phyloP scores from a whole-genome alignment of 2,113 vertebrate genomes.

The Crotophaga sulcirostris region DNA sequence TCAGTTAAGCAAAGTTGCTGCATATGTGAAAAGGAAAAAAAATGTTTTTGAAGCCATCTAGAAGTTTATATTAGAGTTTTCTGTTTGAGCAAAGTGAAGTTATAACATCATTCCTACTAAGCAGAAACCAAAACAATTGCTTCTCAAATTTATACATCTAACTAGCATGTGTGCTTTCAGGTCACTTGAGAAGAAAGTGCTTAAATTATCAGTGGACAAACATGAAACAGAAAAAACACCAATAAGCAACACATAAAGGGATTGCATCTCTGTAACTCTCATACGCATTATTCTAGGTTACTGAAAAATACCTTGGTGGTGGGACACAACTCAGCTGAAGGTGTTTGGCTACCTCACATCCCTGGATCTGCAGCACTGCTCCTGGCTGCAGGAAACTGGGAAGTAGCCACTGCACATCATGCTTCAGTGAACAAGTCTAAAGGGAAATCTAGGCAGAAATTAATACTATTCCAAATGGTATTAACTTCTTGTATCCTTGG shows the following conservation, averaged over 20 bases:
- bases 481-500: background rate
- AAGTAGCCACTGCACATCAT: background rate
- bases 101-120: background rate
- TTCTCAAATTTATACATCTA: background rate
- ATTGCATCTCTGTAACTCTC: background rate
- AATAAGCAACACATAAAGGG: background rate
- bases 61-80: background rate
- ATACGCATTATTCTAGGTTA: background rate
- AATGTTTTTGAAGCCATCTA: background rate
- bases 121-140: background rate
- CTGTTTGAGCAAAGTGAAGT: background rate
- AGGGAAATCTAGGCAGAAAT: background rate
- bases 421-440: background rate
- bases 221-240: background rate
- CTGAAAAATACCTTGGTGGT: background rate
- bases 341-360: background rate
- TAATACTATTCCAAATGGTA: background rate
- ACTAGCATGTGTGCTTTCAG: background rate
- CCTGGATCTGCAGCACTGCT: background rate
- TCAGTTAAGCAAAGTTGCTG: background rate
- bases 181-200: background rate
- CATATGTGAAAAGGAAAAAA: background rate
- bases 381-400: background rate
- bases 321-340: background rate
- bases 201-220: background rate